phyloP scores from a whole-genome alignment of 2,113 vertebrate species.

The Turdus rufiventris region DNA sequence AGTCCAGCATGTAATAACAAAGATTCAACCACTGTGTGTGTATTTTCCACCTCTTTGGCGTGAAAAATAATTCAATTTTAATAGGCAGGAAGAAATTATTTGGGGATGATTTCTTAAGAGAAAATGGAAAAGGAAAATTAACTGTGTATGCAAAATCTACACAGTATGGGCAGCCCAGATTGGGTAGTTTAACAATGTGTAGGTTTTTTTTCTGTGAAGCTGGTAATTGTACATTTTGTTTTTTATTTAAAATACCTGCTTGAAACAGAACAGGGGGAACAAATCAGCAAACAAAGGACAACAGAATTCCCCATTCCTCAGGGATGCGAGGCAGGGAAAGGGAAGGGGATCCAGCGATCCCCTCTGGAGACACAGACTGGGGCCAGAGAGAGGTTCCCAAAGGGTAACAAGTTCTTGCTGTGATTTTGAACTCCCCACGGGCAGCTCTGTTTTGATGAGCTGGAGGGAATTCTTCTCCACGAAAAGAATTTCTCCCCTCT shows the following conservation, averaged over 20 bases:
- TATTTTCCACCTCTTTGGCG: not conserved
- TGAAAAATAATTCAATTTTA: not conserved
- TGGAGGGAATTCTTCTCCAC: not conserved
- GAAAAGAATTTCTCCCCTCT: not conserved
- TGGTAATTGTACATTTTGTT: not conserved
- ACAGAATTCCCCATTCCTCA: not conserved
- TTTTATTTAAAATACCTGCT: conserved; percentile 9
- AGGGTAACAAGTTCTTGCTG: conserved; percentile 37
- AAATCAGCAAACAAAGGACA: conserved; percentile 19
- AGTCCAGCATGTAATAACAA: not conserved
- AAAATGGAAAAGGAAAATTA: not conserved
- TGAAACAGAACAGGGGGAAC: not conserved
- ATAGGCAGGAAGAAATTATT: not conserved
- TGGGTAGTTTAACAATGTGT: not conserved
- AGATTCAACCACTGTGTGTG: not conserved
- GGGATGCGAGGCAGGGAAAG: not conserved
- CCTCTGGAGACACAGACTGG: not conserved
- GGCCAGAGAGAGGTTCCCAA: not conserved
- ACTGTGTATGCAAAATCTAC: not conserved
- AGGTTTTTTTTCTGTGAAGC: not conserved
- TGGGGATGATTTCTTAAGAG: not conserved
- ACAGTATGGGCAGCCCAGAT: not conserved
- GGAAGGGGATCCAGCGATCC: not conserved
- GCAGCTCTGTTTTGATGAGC: not conserved
- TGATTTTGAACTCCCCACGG: conserved; percentile 1